Conservation (phyloP, 2,888 invertebrate genomes). For the Amorpha juglandis region DNA sequence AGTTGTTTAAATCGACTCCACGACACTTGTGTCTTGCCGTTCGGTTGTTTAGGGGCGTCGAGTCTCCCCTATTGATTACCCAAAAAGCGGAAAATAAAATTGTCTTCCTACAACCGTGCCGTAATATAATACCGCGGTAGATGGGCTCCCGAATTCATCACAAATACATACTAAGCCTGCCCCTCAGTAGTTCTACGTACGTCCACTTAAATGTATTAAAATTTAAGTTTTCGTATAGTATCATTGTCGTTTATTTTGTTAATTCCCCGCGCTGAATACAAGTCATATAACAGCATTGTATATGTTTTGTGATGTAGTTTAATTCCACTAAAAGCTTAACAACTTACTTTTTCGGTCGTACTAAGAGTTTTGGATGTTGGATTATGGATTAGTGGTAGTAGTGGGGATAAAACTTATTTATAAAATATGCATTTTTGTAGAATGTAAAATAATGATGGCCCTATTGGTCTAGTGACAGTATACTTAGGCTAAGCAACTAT, state of each 20-base stretch:
- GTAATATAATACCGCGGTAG: constrained; percentile 68
- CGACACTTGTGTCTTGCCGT: constrained; percentile 43
- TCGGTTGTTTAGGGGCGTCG: constrained; percentile 70
- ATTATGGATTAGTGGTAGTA: neutral
- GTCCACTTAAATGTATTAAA: constrained; percentile 71
- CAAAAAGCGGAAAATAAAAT: constrained; percentile 84
- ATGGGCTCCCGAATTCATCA: constrained; percentile 54
- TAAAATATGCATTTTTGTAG: too few species aligned
- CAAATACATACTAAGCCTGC: constrained; percentile 48
- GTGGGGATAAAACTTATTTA: too few species aligned
- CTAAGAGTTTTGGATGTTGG: neutral
- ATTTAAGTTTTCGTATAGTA: constrained; percentile 34
- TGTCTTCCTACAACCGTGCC: constrained; percentile 61
- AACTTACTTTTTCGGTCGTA: neutral
- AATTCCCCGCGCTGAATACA: constrained; percentile 6
- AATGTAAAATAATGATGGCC: too few species aligned
- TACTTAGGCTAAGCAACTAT: too few species aligned
- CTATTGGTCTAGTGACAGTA: too few species aligned
- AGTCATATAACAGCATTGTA: neutral
- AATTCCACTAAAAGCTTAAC: constrained; percentile 8
- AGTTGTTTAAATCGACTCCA: constrained; percentile 47
- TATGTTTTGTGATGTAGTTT: neutral
- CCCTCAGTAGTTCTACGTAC: constrained; percentile 38
- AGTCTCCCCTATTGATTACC: constrained; percentile 83
- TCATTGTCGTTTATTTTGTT: constrained; percentile 5